Percentiles rank a stretch among this genome's conserved stretches.
These are phyloP conservation scores for Drosophila silvestris DNA, from an alignment of 2,888 invertebrate genomes.

Conservation along the genomic window DNA sequence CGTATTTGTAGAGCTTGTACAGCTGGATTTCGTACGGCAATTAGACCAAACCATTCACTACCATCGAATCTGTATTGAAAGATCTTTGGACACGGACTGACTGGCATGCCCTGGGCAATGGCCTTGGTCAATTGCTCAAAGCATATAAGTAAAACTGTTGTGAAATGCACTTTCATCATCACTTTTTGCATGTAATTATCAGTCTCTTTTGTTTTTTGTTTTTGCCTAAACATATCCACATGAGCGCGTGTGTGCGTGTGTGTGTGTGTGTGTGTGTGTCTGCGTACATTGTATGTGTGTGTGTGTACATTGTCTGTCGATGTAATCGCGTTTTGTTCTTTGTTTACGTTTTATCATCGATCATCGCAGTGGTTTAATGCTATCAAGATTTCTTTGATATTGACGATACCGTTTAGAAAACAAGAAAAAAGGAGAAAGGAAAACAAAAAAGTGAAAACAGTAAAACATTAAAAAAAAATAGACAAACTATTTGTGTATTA, in stretches of 20 bases:
- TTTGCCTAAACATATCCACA: conserved; percentile 3
- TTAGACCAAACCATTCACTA: conserved; percentile 84
- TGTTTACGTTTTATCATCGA: conserved; percentile 23
- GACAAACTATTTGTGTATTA: background rate
- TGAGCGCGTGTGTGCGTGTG: too few species aligned
- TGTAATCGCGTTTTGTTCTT: conserved; percentile 10
- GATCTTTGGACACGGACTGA: conserved; percentile 83
- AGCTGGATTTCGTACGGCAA: conserved; percentile 83
- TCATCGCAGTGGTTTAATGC: background rate
- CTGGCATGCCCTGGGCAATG: conserved; percentile 79
- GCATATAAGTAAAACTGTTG: conserved; percentile 60
- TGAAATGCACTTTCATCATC: conserved; percentile 58
- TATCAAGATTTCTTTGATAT: background rate
- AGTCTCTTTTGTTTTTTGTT: background rate
- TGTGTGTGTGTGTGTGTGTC: too few species aligned
- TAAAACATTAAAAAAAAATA: background rate
- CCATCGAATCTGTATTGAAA: conserved; percentile 85
- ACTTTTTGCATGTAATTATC: conserved; percentile 7
- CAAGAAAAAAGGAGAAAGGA: background rate
- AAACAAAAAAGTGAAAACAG: background rate
- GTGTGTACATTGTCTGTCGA: background rate
- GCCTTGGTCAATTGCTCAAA: conserved; percentile 64
- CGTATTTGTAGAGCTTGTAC: conserved; percentile 77
- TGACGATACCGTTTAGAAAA: too few species aligned
- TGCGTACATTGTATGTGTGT: background rate